Conservation (phyloP, 2,888 invertebrate genomes). For the Allophyes oxyacanthae region DNA sequence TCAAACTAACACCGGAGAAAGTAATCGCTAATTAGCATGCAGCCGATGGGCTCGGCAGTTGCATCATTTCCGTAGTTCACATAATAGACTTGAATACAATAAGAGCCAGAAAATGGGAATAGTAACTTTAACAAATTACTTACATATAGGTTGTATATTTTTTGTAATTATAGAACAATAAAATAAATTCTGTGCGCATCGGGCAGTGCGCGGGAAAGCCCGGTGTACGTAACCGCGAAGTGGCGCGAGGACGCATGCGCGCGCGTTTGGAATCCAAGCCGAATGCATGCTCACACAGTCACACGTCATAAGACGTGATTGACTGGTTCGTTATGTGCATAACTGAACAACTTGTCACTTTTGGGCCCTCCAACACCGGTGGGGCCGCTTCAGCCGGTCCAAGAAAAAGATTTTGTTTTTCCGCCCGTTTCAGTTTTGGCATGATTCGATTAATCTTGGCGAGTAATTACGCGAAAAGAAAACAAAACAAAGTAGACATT, state of each 20-base stretch:
- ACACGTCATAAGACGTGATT: constrained; percentile 50
- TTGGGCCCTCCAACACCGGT: background rate
- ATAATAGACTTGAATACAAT: constrained; percentile 39
- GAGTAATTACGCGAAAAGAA: constrained; percentile 33
- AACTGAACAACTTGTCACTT: constrained; percentile 19
- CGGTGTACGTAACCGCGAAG: constrained; percentile 63
- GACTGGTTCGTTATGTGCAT: constrained; percentile 34
- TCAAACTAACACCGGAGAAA: constrained; percentile 68
- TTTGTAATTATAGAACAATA: constrained; percentile 29
- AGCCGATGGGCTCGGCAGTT: constrained; percentile 62
- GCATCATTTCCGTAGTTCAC: constrained; percentile 62
- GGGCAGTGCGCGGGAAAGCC: constrained; percentile 63
- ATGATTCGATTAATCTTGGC: constrained; percentile 33
- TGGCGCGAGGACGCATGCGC: constrained; percentile 74
- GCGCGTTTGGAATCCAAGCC: constrained; percentile 60
- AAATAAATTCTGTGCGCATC: constrained; percentile 51
- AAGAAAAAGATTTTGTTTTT: constrained; percentile 21
- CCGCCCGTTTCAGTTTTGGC: constrained; percentile 17
- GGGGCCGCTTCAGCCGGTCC: constrained; percentile 2
- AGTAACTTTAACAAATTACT: constrained; percentile 13
- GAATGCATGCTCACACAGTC: constrained; percentile 50
- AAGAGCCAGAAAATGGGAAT: constrained; percentile 10
- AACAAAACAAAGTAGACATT: constrained; percentile 13
- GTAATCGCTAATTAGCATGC: constrained; percentile 74
- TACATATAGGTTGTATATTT: constrained; percentile 7